Conservation (phyloP, 2,797 vertebrate species). For the Falco cherrug region DNA sequence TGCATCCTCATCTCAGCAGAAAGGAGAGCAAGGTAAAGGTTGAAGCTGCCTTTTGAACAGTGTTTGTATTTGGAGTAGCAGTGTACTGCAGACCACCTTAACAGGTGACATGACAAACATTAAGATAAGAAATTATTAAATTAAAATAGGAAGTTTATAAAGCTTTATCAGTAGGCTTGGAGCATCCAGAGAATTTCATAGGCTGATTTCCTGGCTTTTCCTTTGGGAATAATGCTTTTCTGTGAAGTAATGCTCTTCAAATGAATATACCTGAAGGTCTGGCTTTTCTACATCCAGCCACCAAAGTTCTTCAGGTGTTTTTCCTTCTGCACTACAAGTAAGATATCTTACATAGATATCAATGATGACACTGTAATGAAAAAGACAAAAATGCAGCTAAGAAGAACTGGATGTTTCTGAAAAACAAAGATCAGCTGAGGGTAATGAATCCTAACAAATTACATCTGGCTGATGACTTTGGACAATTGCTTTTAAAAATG, state of each 20-base stretch:
- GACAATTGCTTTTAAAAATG: neutral
- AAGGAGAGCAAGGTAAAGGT: neutral
- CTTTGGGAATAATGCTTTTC: neutral
- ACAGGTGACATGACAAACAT: neutral
- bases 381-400: neutral
- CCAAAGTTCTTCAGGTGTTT: neutral
- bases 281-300: neutral
- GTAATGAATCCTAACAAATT: neutral
- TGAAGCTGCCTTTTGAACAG: neutral
- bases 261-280: neutral
- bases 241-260: neutral
- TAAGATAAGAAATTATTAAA: neutral
- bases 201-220: neutral
- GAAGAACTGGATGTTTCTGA: neutral
- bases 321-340: neutral
- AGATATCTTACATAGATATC: neutral
- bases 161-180: neutral
- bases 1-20: neutral
- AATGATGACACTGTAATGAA: neutral
- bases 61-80: neutral
- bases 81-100: neutral
- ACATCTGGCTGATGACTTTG: neutral
- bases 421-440: neutral
- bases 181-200: neutral
- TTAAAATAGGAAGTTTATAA: neutral